Percentiles rank a stretch among this genome's conserved stretches.
phyloP scores from a whole-genome alignment of 2,113 vertebrate species.

The Otus sunia region DNA sequence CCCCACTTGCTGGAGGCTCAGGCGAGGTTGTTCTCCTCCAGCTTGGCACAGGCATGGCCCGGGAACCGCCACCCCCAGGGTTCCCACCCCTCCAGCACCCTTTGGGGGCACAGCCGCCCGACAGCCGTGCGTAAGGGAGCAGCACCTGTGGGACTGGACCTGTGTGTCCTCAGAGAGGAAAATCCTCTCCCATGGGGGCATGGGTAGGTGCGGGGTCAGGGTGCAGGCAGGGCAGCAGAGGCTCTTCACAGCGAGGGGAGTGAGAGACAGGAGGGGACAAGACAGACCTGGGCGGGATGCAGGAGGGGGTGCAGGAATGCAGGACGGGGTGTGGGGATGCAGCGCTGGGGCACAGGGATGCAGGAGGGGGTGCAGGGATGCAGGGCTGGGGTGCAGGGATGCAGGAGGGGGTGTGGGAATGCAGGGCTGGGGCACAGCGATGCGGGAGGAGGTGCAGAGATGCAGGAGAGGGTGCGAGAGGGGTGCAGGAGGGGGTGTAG shows the following conservation, averaged over 20 bases:
- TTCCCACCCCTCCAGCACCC: not conserved
- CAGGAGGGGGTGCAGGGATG: not conserved
- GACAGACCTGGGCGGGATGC: fast-evolving
- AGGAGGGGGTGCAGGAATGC: not conserved
- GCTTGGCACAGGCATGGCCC: fast-evolving
- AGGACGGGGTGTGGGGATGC: too few species aligned
- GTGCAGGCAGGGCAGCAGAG: fast-evolving
- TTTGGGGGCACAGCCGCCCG: not conserved
- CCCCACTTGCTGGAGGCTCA: not conserved
- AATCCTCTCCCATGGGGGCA: not conserved
- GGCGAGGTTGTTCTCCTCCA: not conserved
- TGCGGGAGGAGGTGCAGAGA: too few species aligned
- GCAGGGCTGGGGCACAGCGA: too few species aligned
- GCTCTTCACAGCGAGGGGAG: fast-evolving
- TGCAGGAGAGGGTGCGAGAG: too few species aligned
- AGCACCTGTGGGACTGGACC: not conserved
- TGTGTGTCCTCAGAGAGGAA: not conserved
- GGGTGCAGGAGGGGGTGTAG: too few species aligned
- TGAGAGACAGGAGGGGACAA: not conserved
- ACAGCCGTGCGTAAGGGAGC: not conserved
- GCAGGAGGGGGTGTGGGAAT: too few species aligned
- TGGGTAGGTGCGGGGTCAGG: not conserved
- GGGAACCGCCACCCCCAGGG: too few species aligned
- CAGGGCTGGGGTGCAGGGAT: not conserved
- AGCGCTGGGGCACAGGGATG: not conserved